phyloP scores from a whole-genome alignment of 2,888 invertebrate genomes.

The Pseudeuparius sepicola region DNA sequence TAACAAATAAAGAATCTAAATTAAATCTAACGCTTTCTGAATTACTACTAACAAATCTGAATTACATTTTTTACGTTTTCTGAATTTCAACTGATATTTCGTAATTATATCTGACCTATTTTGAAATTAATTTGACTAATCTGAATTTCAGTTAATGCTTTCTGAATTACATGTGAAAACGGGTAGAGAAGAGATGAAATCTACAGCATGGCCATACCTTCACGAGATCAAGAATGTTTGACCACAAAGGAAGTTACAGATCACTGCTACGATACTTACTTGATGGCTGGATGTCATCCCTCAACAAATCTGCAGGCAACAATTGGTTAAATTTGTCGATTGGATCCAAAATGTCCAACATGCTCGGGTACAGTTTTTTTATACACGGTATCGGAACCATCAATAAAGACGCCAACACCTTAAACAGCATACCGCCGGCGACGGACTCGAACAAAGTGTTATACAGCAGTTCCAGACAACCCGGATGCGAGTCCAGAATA shows the following conservation, averaged over 20 bases:
- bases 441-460: slow-evolving; percentile 45
- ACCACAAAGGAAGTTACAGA: too few species aligned
- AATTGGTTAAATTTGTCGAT: slow-evolving; percentile 38
- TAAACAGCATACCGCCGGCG: slow-evolving; percentile 48
- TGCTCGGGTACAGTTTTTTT: slow-evolving; percentile 33
- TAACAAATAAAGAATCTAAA: too few species aligned
- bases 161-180: too few species aligned
- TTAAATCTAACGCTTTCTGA: too few species aligned
- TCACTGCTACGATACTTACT: too few species aligned
- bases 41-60: too few species aligned
- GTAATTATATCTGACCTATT: slow-evolving; percentile 8
- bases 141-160: too few species aligned
- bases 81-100: too few species aligned
- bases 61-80: too few species aligned
- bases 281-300: slow-evolving; percentile 29
- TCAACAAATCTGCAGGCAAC: slow-evolving; percentile 35
- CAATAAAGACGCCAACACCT: slow-evolving; percentile 46
- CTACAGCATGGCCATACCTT: too few species aligned
- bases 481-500: slow-evolving; percentile 34
- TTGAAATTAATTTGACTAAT: neutral
- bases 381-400: slow-evolving; percentile 41
- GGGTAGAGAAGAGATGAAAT: too few species aligned
- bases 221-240: too few species aligned
- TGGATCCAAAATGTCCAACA: slow-evolving; percentile 37
- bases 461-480: slow-evolving; percentile 37